Evolutionary conservation across 2,113 vertebrate species (phyloP).

Genomic region (Scopus umbretta): DNA sequence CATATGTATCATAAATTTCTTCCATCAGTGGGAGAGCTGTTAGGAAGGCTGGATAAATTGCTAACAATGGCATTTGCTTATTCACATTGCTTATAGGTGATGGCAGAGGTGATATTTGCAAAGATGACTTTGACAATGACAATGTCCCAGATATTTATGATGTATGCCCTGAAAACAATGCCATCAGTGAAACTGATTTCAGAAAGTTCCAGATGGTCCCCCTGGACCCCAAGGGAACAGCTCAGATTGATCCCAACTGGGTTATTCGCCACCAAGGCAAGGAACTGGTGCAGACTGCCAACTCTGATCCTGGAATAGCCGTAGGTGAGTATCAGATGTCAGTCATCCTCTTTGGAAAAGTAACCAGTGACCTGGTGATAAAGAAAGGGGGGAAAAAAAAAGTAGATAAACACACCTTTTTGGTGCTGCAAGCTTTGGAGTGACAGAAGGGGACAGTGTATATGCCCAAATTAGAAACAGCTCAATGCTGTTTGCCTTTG

Average conservation of each 20-base stretch:
- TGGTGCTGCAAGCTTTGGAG: not conserved
- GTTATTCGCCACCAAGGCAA: slow-evolving; percentile 97
- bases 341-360: not conserved
- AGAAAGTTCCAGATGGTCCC: slow-evolving; percentile 99
- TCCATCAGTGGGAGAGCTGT: not conserved
- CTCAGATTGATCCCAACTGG: slow-evolving; percentile 98
- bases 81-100: slow-evolving; percentile 76
- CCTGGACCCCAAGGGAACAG: slow-evolving; percentile 95
- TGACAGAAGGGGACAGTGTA: not conserved
- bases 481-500: not conserved
- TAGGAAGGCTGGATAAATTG: not conserved
- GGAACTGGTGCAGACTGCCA: slow-evolving; percentile 95
- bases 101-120: slow-evolving; percentile 92
- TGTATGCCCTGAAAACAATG: slow-evolving; percentile 93
- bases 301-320: slow-evolving; percentile 96
- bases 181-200: slow-evolving; percentile 93
- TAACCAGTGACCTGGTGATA: not conserved
- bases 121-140: slow-evolving; percentile 98
- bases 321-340: slow-evolving; percentile 81
- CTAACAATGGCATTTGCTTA: not conserved
- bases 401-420: not conserved
- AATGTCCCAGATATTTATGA: slow-evolving; percentile 90
- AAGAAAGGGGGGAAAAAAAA: not conserved
- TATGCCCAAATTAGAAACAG: not conserved
- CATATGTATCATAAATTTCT: not conserved